Evolutionary conservation across 2,888 invertebrate genomes (phyloP), one percentile per base, ranked within the genome.

Genomic region (Drosophila affinis): DNA sequence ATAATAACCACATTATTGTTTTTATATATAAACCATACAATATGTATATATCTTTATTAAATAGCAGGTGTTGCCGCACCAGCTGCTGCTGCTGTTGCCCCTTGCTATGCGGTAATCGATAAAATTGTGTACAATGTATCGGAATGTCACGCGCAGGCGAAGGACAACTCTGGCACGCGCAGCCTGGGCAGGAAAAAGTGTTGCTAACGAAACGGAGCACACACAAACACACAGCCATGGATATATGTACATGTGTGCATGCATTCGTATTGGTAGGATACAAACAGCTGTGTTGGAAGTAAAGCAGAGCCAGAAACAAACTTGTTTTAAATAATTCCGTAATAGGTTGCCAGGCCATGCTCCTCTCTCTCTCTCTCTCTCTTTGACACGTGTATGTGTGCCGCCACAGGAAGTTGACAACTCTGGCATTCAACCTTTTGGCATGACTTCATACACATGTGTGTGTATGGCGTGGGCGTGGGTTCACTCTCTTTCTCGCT

Each of bases 141-240:
- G 83, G 78, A 83, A 83, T 85, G 85, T 79, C 79, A 83, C 77
- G 79, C 82, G 81, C 82, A 83, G 76, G 64, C 80, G 77, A 82
- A 82, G 78, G 77, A 84, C 77, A 84, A 46, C 46, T 76, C 81
- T 72, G 78, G 75, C 71, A 72, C 81, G 78, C 79, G 68, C 54
- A 47, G 54, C 59, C 18, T 34, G 10, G 12, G 39, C 39, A 39
- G 39, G 6, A 14, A 39, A 79, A 79, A 76, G 74, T 77, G 70
- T 71, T 69, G 77, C 70, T 65, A 79, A 48, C 73, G 45, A 56
- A 34, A 49, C 18, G n/a, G 14, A 32, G 54, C 2, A 10, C 48
- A 62, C 34, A 76, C 79, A 18, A 18, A 70, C 76, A 79, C 68
- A 80, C 45, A 59, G 27, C 32, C 10, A 56, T 29, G 52, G 21